These are phyloP conservation scores for Notocelia uddmanniana DNA, from an alignment of 2,888 invertebrate genomes.

Conservation along the genomic window DNA sequence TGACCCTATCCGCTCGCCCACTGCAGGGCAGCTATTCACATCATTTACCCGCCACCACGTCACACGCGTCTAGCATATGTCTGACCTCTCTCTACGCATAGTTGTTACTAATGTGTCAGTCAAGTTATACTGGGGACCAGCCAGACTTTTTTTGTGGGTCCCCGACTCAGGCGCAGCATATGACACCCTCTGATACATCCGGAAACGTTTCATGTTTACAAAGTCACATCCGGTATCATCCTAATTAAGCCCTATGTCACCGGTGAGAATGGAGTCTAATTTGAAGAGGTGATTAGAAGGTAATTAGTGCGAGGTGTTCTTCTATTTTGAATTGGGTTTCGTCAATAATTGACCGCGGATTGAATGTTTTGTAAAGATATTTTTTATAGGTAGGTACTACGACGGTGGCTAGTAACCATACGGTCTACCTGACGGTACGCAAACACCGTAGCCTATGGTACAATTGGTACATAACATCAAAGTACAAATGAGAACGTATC, in stretches of 20 bases:
- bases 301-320: neutral
- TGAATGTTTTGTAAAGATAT: neutral
- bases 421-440: no score
- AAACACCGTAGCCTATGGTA: no score
- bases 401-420: no score
- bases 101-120: neutral
- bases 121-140: neutral
- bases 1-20: neutral
- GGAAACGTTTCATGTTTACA: slow-evolving; percentile 6
- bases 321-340: slow-evolving; percentile 3
- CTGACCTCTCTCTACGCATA: neutral
- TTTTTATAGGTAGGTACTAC: no score
- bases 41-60: neutral
- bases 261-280: slow-evolving; percentile 3
- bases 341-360: neutral
- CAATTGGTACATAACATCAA: no score
- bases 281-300: neutral
- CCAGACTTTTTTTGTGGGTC: neutral
- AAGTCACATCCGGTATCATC: slow-evolving; percentile 10
- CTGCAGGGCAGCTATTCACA: neutral
- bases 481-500: no score
- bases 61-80: neutral
- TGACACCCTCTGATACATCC: neutral
- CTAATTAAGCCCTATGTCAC: slow-evolving; percentile 1
- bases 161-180: neutral